A percentile compares a stretch with the other conserved stretches of the same genome.
phyloP scores from a whole-genome alignment of 2,113 vertebrate genomes.

The Benitochromis conjunctus region DNA sequence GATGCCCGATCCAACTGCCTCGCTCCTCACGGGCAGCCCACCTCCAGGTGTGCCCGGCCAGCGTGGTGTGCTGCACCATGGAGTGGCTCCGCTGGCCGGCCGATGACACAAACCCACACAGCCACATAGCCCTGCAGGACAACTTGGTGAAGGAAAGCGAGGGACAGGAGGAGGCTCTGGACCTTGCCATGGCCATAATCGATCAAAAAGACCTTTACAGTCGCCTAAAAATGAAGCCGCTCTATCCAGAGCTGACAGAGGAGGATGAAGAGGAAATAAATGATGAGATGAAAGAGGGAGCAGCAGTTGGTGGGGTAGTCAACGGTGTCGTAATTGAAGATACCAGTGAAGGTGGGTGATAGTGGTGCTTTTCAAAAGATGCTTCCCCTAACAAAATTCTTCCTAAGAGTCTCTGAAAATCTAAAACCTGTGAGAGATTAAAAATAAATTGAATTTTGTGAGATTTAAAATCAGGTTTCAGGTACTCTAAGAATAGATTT shows the following conservation, averaged over 20 bases:
- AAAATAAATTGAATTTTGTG: background rate
- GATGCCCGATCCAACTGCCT: conserved; percentile 86
- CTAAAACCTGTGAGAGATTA: background rate
- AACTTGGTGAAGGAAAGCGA: conserved; percentile 79
- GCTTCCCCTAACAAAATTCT: background rate
- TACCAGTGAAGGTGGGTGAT: conserved; percentile 4
- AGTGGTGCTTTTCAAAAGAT: background rate
- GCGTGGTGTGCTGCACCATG: conserved; percentile 88
- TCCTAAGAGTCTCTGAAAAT: background rate
- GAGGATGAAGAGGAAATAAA: conserved; percentile 26
- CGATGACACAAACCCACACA: conserved; percentile 74
- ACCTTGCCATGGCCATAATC: conserved; percentile 83
- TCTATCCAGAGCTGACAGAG: conserved; percentile 85
- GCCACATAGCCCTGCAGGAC: conserved; percentile 65
- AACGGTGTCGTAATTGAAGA: background rate
- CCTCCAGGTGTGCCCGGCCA: conserved; percentile 84
- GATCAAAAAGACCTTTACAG: conserved; percentile 85
- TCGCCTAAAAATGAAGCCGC: conserved; percentile 81
- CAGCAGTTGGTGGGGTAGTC: background rate
- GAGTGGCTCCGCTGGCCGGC: conserved; percentile 93
- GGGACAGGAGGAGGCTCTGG: conserved; percentile 72
- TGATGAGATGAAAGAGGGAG: conserved; percentile 17
- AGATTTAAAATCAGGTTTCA: background rate
- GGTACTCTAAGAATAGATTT: background rate
- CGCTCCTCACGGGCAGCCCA: conserved; percentile 85